phyloP scores from a whole-genome alignment of 2,888 invertebrate species.

The Cantharis rufa region DNA sequence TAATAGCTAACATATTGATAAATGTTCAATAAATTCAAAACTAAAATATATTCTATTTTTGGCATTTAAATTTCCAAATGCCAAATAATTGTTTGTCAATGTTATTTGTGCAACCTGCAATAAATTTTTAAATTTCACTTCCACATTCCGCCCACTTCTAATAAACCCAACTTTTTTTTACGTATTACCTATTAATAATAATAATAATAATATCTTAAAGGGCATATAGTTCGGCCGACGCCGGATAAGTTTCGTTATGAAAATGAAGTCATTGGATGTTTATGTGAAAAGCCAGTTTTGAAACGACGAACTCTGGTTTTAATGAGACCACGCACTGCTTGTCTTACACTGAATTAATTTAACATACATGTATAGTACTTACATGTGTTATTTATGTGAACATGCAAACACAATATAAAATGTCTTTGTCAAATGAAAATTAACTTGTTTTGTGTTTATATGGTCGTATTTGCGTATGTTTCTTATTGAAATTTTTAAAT shows the following conservation, averaged over 20 bases:
- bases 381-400: slow-evolving; percentile 37
- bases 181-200: background rate
- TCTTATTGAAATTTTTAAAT: background rate
- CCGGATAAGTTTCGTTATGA: slow-evolving; percentile 8
- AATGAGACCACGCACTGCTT: slow-evolving; percentile 45
- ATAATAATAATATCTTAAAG: background rate
- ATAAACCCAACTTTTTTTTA: background rate
- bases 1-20: background rate
- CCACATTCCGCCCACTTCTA: background rate
- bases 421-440: slow-evolving; percentile 35
- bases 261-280: slow-evolving; percentile 36
- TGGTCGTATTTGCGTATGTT: background rate
- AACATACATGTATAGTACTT: slow-evolving; percentile 36
- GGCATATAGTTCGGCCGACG: background rate
- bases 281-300: slow-evolving; percentile 31
- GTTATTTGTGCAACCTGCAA: too few species aligned
- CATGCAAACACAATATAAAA: slow-evolving; percentile 37
- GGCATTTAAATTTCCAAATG: background rate
- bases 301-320: slow-evolving; percentile 37
- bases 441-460: slow-evolving; percentile 30
- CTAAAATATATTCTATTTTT: background rate
- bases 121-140: background rate
- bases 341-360: slow-evolving; percentile 44
- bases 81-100: background rate
- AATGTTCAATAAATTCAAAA: background rate